These are phyloP conservation scores for Notodonta ziczac DNA, from an alignment of 2,888 invertebrate genomes.

Conservation along the genomic window DNA sequence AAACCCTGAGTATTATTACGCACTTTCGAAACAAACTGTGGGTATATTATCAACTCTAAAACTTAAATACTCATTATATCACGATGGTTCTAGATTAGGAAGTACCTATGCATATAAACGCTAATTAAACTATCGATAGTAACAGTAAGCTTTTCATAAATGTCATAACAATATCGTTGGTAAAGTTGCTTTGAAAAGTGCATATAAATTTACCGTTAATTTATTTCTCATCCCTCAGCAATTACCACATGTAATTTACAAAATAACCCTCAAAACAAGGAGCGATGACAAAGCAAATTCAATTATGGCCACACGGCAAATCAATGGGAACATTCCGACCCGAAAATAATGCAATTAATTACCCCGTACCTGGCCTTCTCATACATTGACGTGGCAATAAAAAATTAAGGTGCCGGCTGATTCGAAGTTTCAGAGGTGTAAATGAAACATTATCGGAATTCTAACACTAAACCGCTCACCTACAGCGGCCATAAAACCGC, in stretches of 20 bases:
- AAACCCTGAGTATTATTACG: no score
- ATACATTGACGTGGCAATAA: not conserved
- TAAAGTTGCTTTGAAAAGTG: no score
- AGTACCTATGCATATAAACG: no score
- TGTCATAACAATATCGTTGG: no score
- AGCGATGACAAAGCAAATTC: slow-evolving; percentile 7
- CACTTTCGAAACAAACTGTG: no score
- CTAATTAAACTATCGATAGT: no score
- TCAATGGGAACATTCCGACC: not conserved
- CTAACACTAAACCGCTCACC: slow-evolving; percentile 77
- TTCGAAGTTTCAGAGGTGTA: slow-evolving; percentile 18
- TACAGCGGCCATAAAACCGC: slow-evolving; percentile 76
- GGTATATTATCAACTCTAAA: no score
- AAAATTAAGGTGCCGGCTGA: slow-evolving; percentile 7
- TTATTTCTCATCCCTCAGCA: not conserved
- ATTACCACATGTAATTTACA: no score
- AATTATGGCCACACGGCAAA: not conserved
- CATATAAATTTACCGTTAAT: no score
- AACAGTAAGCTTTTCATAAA: no score
- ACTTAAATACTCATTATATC: no score
- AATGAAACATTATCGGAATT: slow-evolving; percentile 73
- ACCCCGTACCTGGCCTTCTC: not conserved
- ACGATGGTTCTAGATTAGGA: no score
- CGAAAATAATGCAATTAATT: slow-evolving; percentile 3
- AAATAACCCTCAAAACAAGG: not conserved